Conservation (phyloP, 2,113 vertebrate genomes). For the Penelope pileata region DNA sequence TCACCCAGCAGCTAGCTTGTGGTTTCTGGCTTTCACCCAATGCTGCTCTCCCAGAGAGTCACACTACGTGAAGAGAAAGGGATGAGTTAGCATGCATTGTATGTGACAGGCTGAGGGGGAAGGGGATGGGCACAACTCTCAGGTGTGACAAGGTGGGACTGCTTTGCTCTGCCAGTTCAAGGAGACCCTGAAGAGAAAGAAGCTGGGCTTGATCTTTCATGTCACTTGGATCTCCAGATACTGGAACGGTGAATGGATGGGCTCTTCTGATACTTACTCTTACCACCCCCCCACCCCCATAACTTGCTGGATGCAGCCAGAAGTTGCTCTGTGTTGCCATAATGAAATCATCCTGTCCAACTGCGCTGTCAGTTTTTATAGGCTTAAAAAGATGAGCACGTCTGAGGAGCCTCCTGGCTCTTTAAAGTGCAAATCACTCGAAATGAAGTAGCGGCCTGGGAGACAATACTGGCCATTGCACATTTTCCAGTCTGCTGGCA, state of each 20-base stretch:
- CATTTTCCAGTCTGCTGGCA: slow-evolving; percentile 1
- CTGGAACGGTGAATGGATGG: neutral
- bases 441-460: neutral
- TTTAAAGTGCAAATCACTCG: neutral
- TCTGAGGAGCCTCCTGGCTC: neutral
- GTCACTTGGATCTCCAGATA: neutral
- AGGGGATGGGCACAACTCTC: neutral
- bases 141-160: neutral
- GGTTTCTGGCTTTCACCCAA: neutral
- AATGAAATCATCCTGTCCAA: neutral
- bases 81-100: neutral
- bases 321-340: neutral
- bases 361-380: neutral
- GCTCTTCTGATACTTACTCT: neutral
- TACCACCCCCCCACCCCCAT: accelerated
- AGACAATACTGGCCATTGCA: neutral
- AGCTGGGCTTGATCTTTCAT: neutral
- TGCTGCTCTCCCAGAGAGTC: neutral
- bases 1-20: neutral
- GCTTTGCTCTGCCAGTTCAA: neutral
- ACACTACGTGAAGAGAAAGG: neutral
- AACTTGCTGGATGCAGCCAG: neutral
- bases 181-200: neutral
- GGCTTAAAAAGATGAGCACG: neutral
- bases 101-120: neutral